Base-by-base conservation (phyloP, 2,113 vertebrate genomes). In the Oncorhynchus tshawytscha region DNA sequence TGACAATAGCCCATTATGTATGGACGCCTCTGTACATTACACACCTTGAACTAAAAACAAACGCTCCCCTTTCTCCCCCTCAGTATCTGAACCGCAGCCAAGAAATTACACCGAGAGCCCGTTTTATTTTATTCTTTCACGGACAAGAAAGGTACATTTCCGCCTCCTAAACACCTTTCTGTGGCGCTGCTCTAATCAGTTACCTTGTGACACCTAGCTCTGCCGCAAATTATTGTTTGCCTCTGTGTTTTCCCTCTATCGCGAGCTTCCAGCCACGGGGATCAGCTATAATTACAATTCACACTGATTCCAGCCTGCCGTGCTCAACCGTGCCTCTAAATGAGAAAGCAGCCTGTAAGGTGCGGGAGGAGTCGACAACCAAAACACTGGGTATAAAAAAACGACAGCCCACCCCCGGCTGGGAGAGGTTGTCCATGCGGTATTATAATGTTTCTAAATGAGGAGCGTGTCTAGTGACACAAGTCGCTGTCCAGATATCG, bases 391-490 rank as follows among this genome's bases (percentile, higher is more conserved):
- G 24, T 60, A 27, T 69, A 16, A 68, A 65, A 79, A 85, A 85
- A 75, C 59, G 78, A 64, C 76, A 78, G 77, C 59, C 60, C 59
- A 80, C 9, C 1, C 22, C 12, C 3, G 22, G 64, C 24, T 8
- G 64, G 83, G 78, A 70, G 27, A 80, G 73, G 86, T 82, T 59
- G 81, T 62, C 84, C 70, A 59, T 71, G 86, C 15, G 62, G 60
- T 87, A 92, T 93, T 92, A 92, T 92, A 88, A 92, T 91, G 91
- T 91, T 89, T 91, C 92, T 91, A 93, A 93, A 93, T 86, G 90
- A 90, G 88, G 87, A 92, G 90, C 80, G 82, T 90, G 90, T 90
- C 85, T 91, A 78, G 82, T 92, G 92, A 93, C 92, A 93, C 72
- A 85, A 90, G 79, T 81, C 82, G 78, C 83, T 86, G 91, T 88